Conservation (phyloP, 2,113 vertebrate species). For the Gobiocypris rarus region DNA sequence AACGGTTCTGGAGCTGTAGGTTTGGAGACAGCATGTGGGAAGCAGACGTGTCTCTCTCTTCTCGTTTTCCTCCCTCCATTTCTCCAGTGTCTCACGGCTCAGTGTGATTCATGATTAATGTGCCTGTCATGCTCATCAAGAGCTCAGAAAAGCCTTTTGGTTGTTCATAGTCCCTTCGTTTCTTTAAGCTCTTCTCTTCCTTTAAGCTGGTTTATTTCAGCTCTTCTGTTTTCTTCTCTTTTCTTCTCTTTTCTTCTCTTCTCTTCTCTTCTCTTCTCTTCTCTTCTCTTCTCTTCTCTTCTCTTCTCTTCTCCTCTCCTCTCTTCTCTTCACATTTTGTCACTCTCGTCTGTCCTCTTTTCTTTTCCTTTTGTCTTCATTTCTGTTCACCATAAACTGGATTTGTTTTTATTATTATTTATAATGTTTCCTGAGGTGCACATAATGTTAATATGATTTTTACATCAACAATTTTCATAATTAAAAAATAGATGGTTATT, state of each 20-base stretch:
- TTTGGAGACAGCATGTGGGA: not conserved
- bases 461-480: too few species aligned
- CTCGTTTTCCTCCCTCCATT: slow-evolving; percentile 2
- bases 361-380: not conserved
- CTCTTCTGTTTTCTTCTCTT: not conserved
- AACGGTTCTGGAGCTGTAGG: slow-evolving; percentile 2
- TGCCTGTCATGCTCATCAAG: slow-evolving; percentile 29
- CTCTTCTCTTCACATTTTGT: not conserved
- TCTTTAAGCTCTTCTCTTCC: not conserved
- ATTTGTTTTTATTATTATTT: too few species aligned
- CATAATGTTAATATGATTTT: too few species aligned
- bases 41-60: not conserved
- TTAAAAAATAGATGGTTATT: too few species aligned
- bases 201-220: not conserved
- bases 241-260: not conserved
- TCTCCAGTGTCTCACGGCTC: slow-evolving; percentile 36
- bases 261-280: not conserved
- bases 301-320: not conserved
- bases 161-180: not conserved
- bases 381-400: not conserved
- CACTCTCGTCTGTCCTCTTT: not conserved
- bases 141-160: slow-evolving; percentile 23
- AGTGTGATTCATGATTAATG: slow-evolving; percentile 43
- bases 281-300: not conserved
- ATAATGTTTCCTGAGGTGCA: too few species aligned